Base-by-base conservation (phyloP, 2,113 vertebrate species). In the Haliaeetus leucogaster region DNA sequence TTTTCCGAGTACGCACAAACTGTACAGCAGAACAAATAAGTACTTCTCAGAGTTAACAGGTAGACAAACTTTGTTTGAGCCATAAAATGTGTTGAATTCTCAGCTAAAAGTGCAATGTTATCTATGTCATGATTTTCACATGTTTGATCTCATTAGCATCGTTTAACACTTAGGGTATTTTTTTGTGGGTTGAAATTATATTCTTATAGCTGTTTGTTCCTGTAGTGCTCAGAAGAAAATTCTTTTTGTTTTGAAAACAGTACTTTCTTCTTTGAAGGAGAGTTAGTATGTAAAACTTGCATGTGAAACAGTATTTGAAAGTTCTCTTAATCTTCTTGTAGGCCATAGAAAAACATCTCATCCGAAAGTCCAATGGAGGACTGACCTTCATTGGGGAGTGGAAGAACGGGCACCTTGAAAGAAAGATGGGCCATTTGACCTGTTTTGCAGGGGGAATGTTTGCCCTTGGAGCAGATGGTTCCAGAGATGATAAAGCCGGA, bases 371-470 rank as follows among this genome's bases (percentile, higher is more conserved):
- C 86, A 99, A 98, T 36, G 98, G 99, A n/a, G 99, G 99, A 16
- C 98, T 99, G 90, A 99, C 99, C 15, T 99, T 99, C 95, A 99
- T 99, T 62, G 99, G 99, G 2, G 99, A 99, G 95, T 99, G 99
- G 99, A 99, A 99, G 97, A 99, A 99, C 1, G 99, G 99, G 12
- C 99, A 99, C 97, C 98, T 99, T 95, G 99, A 99, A 96, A 98
- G 99, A 95, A 99, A 99, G 97, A 99, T 99, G 99, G 99, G 99
- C 72, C 99, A 99, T 96, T 98, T 99, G 98, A 99, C 99, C 63
- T 99, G 99, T 93, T 99, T 99, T 92, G 99, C 99, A 47, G 99
- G 99, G 5, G 99, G 99, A 95, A 99, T 99, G 99, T 99, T 99
- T 94, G 99, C 99, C 16, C 96, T 99, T 81, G 99, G 99, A 80